phyloP scores from a whole-genome alignment of 2,797 vertebrate species.

The Lates japonicus region DNA sequence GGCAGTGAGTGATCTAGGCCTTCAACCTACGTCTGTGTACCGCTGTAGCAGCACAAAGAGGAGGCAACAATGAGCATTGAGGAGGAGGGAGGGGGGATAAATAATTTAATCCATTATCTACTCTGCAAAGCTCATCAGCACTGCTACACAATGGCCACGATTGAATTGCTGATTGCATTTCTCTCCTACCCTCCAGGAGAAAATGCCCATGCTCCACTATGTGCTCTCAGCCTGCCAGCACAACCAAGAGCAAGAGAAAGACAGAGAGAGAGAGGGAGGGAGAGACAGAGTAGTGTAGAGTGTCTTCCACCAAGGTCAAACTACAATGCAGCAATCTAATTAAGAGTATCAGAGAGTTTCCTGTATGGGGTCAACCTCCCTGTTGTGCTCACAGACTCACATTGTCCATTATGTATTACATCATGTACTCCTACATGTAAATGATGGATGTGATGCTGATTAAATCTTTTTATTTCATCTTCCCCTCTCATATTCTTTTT shows the following conservation, averaged over 20 bases:
- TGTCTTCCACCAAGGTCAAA: slow-evolving; percentile 85
- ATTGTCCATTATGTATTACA: slow-evolving; percentile 77
- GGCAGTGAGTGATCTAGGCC: slow-evolving; percentile 91
- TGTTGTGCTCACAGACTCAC: slow-evolving; percentile 71
- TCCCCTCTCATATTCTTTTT: slow-evolving; percentile 22
- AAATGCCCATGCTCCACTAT: slow-evolving; percentile 79
- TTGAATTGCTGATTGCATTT: slow-evolving; percentile 89
- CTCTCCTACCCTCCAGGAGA: slow-evolving; percentile 83
- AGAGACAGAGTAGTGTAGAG: slow-evolving; percentile 64
- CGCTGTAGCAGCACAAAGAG: slow-evolving; percentile 82
- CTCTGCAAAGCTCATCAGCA: slow-evolving; percentile 94
- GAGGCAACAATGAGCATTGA: slow-evolving; percentile 81
- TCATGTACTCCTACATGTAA: slow-evolving; percentile 67
- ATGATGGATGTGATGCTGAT: slow-evolving; percentile 63
- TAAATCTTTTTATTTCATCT: slow-evolving; percentile 48
- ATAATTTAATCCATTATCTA: slow-evolving; percentile 99
- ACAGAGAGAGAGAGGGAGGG: slow-evolving; percentile 30
- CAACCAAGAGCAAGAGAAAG: slow-evolving; percentile 63
- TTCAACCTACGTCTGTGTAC: slow-evolving; percentile 90
- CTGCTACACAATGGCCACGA: slow-evolving; percentile 86
- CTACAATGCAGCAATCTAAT: slow-evolving; percentile 83
- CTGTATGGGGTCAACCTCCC: slow-evolving; percentile 78
- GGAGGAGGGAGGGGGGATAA: slow-evolving; percentile 84
- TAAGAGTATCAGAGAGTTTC: slow-evolving; percentile 82
- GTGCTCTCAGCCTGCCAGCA: slow-evolving; percentile 72